These are phyloP conservation scores for Tinea pellionella DNA, from an alignment of 2,888 invertebrate genomes.

Conservation along the genomic window DNA sequence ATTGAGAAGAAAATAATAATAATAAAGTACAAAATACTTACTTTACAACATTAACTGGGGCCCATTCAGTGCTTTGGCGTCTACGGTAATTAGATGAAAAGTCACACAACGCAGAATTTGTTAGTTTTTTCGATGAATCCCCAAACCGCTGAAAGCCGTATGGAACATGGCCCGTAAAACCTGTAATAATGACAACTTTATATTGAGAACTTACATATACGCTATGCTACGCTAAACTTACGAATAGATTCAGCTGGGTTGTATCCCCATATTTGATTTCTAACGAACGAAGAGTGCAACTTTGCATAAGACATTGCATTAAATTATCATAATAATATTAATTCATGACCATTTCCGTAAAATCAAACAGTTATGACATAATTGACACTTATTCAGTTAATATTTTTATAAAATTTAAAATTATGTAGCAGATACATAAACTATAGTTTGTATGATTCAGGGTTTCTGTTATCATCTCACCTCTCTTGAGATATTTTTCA, in stretches of 20 bases:
- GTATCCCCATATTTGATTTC: conserved; percentile 58
- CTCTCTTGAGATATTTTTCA: conserved; percentile 73
- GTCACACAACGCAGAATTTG: conserved; percentile 78
- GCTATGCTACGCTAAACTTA: conserved; percentile 26
- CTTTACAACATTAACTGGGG: conserved; percentile 73
- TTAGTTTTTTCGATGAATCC: conserved; percentile 72
- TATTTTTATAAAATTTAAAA: too few relatives aligned
- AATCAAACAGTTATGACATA: neutral
- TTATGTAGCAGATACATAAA: neutral
- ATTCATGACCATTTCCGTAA: neutral
- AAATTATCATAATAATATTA: conserved; percentile 3
- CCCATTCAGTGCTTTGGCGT: conserved; percentile 80
- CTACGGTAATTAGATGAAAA: conserved; percentile 81
- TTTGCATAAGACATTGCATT: conserved; percentile 46
- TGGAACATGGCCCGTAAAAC: conserved; percentile 75
- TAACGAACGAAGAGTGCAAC: conserved; percentile 50
- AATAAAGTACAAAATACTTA: conserved; percentile 28
- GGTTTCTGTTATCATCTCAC: conserved; percentile 32
- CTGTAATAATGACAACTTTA: conserved; percentile 35
- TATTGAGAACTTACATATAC: conserved; percentile 12
- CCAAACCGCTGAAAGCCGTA: conserved; percentile 75
- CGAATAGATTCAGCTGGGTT: conserved; percentile 51
- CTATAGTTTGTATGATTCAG: too few relatives aligned
- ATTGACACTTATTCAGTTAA: neutral
- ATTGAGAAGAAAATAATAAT: neutral